Conservation (phyloP, 2,113 vertebrate genomes). For the Macrotis lagotis region DNA sequence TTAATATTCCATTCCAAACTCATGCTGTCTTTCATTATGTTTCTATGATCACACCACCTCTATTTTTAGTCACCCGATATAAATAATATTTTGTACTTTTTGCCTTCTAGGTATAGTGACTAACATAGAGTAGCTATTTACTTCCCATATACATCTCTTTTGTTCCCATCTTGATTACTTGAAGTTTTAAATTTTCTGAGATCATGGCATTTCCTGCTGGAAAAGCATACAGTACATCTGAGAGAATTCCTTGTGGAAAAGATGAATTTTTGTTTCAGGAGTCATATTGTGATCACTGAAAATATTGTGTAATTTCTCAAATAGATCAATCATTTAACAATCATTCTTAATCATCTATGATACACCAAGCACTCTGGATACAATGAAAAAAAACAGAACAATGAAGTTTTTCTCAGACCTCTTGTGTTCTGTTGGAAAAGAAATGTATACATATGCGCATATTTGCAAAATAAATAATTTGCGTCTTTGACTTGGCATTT, state of each 20-base stretch:
- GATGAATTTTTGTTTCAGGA: neutral
- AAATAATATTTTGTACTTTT: neutral
- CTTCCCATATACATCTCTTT: neutral
- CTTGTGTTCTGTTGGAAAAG: neutral
- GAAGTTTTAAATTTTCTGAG: neutral
- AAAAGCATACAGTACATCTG: neutral
- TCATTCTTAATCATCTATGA: too few species aligned
- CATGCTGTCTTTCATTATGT: neutral
- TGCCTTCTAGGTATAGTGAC: too few species aligned
- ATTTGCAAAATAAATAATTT: neutral
- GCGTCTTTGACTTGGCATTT: neutral
- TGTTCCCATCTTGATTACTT: neutral
- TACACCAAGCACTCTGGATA: neutral
- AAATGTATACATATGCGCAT: neutral
- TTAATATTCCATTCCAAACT: neutral
- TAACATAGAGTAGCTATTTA: too few species aligned
- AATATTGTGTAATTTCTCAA: neutral
- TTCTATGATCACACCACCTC: neutral
- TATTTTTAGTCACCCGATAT: neutral
- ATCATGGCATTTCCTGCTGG: neutral
- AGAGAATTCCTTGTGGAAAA: neutral
- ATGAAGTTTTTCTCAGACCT: neutral
- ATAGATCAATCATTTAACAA: neutral
- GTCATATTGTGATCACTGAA: neutral
- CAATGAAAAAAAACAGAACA: neutral